Base-by-base conservation (phyloP, 2,797 vertebrate species). In the Xenops minutus region DNA sequence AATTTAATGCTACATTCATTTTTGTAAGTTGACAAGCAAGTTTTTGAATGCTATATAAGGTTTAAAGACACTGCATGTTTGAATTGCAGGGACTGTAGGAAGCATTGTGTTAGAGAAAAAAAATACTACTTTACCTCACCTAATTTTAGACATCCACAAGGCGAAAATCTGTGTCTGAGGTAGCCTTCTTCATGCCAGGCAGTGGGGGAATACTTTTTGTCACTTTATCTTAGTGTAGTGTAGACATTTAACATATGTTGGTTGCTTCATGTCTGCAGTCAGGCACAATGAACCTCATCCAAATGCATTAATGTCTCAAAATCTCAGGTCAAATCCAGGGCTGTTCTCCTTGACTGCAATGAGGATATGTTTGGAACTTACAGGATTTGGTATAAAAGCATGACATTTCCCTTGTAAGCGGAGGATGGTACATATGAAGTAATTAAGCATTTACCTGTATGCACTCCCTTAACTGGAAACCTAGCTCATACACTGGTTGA, bases 381-480 rank as follows among this genome's bases (percentile, higher is more conserved):
- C 0, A 0, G 32, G 24, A 54, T 54, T 84, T 55, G 15, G 12
- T 75, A 62, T 74, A 75, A 80, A 54, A 10, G 0, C 4, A 7
- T 68, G 21, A 32, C 10, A 51, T 66, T 79, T 91, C 39, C 22
- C 17, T 77, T 61, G 22, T 23, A 64, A 68, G 49, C 19, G 49
- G n/a, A 61, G 48, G 36, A 39, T 9, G 51, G 22, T 48, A 32
- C 22, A 6, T 37, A 13, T 8, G 22, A 56, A 77, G 32, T 58
- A 80, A 87, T 66, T 55, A 76, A 73, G 9, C 37, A 27, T 78
- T 80, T 89, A 24, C 21, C 48, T 9, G 3, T 41, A 20, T 21
- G 5, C 64, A 6, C 20, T 89, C 12, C 59, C n/a, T 52, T 83
- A 44, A 44, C 36, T 71, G 22, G 14, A 17, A 61, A 67, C 14